A percentile compares a stretch with the other conserved stretches of the same genome.
Conservation (phyloP, 2,888 invertebrate genomes). For the Notodonta ziczac region DNA sequence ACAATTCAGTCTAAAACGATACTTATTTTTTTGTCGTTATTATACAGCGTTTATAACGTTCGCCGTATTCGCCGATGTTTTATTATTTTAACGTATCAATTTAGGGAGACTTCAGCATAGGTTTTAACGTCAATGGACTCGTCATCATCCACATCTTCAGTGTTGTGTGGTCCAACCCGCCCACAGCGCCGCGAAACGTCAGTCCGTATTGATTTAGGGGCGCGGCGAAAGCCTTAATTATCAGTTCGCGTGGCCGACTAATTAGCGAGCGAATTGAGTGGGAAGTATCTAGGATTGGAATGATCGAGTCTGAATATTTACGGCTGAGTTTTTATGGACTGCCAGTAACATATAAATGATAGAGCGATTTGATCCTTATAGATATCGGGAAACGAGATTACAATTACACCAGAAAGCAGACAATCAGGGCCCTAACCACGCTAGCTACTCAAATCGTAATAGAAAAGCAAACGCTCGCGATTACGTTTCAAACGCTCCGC, state of each 20-base stretch:
- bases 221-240: slow-evolving; percentile 47
- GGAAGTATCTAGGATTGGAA: slow-evolving; percentile 11
- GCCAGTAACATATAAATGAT: background rate
- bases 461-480: too few species aligned
- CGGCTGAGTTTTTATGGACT: background rate
- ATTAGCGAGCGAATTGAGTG: slow-evolving; percentile 41
- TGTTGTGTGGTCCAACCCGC: slow-evolving; percentile 26
- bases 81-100: too few species aligned
- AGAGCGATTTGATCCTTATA: background rate
- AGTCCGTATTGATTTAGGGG: slow-evolving; percentile 46
- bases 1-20: background rate
- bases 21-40: background rate
- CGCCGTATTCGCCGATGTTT: too few species aligned
- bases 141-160: slow-evolving; percentile 19
- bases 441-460: too few species aligned
- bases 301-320: background rate
- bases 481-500: too few species aligned
- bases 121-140: background rate
- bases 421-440: too few species aligned
- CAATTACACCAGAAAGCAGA: too few species aligned
- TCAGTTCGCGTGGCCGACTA: slow-evolving; percentile 46
- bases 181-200: slow-evolving; percentile 35
- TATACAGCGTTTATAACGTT: background rate
- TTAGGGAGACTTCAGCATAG: too few species aligned
- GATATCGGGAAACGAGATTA: too few species aligned